Conservation (phyloP, 1,140 invertebrate genomes). For the Meloidogyne chitwoodi region DNA sequence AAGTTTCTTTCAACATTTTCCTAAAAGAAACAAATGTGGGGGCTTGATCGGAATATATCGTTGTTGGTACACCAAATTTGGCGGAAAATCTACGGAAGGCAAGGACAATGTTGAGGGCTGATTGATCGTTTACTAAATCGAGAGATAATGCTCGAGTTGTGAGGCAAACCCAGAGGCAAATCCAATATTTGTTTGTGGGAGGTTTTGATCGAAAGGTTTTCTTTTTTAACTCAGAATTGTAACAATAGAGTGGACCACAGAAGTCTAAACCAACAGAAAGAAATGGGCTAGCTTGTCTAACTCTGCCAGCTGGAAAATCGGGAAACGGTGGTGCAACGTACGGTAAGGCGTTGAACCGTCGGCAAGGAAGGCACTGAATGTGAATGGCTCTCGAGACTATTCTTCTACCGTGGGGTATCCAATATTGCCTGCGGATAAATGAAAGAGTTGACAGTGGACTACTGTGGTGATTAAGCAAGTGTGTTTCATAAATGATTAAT, state of each 20-base stretch:
- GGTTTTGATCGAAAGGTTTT: neutral
- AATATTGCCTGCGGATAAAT: neutral
- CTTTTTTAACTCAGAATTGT: neutral
- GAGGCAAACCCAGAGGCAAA: slow-evolving; percentile 12
- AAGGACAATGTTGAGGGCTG: neutral
- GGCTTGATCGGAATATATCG: slow-evolving; percentile 5
- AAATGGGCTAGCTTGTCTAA: neutral
- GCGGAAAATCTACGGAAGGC: slow-evolving; percentile 21
- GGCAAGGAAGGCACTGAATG: neutral
- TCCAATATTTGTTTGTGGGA: slow-evolving; percentile 7
- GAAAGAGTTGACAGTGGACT: neutral
- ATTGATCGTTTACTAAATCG: neutral
- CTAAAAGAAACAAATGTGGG: neutral
- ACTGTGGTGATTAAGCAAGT: neutral
- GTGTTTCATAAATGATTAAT: neutral
- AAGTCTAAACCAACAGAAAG: neutral
- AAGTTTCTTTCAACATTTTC: neutral
- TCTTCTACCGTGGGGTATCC: neutral
- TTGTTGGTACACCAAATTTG: neutral
- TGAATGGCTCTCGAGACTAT: neutral
- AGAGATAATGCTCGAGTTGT: slow-evolving; percentile 1
- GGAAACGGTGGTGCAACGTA: neutral
- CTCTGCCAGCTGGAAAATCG: neutral
- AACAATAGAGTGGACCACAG: neutral
- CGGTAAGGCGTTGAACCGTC: neutral